These are phyloP conservation scores for Podilymbus podiceps DNA, from an alignment of 2,113 vertebrate species.

Conservation along the genomic window DNA sequence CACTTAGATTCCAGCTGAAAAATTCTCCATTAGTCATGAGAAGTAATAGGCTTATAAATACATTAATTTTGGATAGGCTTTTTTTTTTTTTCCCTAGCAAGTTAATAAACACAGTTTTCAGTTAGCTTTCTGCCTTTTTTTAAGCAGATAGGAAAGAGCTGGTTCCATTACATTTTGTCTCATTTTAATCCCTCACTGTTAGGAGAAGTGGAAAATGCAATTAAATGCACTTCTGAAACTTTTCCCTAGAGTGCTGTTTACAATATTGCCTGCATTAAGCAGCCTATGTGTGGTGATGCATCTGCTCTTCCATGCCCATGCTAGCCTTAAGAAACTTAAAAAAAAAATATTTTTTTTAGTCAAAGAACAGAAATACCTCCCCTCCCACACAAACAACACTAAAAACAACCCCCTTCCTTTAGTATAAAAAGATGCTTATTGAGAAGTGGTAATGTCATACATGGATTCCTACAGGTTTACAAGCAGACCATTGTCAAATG, in stretches of 20 bases:
- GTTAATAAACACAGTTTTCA: conserved; percentile 11
- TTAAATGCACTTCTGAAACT: conserved; percentile 74
- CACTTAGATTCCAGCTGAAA: neutral
- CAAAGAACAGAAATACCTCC: neutral
- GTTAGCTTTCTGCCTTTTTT: conserved; percentile 20
- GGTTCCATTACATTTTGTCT: conserved; percentile 68
- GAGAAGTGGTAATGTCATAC: neutral
- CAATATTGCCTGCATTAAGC: conserved; percentile 57
- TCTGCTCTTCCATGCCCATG: conserved; percentile 12
- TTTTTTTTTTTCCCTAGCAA: neutral
- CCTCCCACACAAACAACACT: neutral
- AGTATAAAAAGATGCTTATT: neutral
- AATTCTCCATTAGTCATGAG: conserved; percentile 15
- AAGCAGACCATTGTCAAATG: neutral
- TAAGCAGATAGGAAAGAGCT: conserved; percentile 36
- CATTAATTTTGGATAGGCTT: neutral
- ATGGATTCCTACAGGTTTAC: neutral
- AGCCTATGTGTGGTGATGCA: neutral
- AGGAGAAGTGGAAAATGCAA: conserved; percentile 76
- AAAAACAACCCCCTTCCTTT: neutral
- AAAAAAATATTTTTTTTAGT: neutral
- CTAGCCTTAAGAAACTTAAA: conserved; percentile 13
- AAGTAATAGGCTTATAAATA: conserved; percentile 35
- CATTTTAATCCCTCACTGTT: conserved; percentile 72
- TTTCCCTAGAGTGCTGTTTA: conserved; percentile 67